phyloP scores from a whole-genome alignment of 2,113 vertebrate species.

The Pseudolaguvia tuberculata region DNA sequence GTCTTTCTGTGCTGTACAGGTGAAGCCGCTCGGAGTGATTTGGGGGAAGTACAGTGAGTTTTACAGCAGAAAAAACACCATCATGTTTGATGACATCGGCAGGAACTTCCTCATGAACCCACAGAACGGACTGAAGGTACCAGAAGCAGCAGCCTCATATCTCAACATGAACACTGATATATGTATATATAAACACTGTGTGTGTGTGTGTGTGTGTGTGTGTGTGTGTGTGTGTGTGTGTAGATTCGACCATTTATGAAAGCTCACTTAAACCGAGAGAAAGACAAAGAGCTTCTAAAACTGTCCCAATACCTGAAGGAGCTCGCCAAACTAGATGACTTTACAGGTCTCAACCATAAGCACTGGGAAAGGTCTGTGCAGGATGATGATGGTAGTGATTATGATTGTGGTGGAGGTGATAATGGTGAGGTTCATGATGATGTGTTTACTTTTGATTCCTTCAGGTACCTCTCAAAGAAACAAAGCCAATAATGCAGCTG shows the following conservation, averaged over 20 bases:
- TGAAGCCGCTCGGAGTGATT: constrained; percentile 95
- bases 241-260: constrained; percentile 99
- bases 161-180: background rate
- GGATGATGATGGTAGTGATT: background rate
- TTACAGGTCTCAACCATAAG: constrained; percentile 94
- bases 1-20: constrained; percentile 66
- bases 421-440: background rate
- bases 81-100: constrained; percentile 99
- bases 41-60: constrained; percentile 96
- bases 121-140: constrained; percentile 96
- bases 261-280: constrained; percentile 94
- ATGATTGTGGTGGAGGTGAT: background rate
- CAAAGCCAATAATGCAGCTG: constrained; percentile 80
- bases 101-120: constrained; percentile 99
- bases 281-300: constrained; percentile 94
- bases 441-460: constrained; percentile 52
- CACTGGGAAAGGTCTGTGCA: constrained; percentile 90
- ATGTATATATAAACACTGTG: no score
- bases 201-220: constrained; percentile 10
- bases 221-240: background rate
- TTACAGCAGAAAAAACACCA: constrained; percentile 96
- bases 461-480: constrained; percentile 93
- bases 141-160: no score
- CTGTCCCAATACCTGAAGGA: constrained; percentile 98
- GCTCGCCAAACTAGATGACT: constrained; percentile 93